Base-by-base conservation (phyloP, 92 coral and sea anemone species). In the Chrysogorgia sp. region DNA sequence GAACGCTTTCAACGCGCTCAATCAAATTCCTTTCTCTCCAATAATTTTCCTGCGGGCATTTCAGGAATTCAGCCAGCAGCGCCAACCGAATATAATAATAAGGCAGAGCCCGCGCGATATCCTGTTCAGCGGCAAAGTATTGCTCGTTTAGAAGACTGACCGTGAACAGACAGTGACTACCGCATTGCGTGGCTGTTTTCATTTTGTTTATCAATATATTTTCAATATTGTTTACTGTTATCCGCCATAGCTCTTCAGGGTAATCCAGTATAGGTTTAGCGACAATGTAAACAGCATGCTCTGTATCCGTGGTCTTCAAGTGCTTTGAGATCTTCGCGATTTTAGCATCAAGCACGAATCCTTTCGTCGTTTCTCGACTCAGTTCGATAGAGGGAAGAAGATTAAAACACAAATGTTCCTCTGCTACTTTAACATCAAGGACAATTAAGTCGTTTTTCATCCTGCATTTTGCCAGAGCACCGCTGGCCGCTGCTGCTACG, bases 1-100 rank as follows among this genome's bases (percentile, higher is more conserved):
- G 67, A 15, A 88, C 34, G 10, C 88, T 72, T 43, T 83, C 48
- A 21, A 88, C 57, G 33, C 96, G 96, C 41, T 75, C 81, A 7
- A 55, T 34, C 10, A 90, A 31, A 9, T 85, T 65, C 1, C 52
- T 41, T 22, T 14, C 63, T 8, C 22, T 55, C 96, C 96, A 90
- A 3, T 85, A 59, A 1, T 34, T 67, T 3, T 60, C 80, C 61
- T 71, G 75, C 3, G 92, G 83, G 48, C 78, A 85, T 41, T 84
- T 88, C 43, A 81, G 83, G 33, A 87, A 71, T 40, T 90, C 90
- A 28, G 79, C 29, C 12, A 71, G 63, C 14, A 71, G 45, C 33
- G 63, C 62, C 78, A 55, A 43, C 19, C 63, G 78, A 22, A 26
- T 52, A 14, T 47, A 71, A 20, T 34, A 34, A 17, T 25, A 32